phyloP scores from a whole-genome alignment of 2,888 invertebrate species.

The Siphonodentalium dalli region DNA sequence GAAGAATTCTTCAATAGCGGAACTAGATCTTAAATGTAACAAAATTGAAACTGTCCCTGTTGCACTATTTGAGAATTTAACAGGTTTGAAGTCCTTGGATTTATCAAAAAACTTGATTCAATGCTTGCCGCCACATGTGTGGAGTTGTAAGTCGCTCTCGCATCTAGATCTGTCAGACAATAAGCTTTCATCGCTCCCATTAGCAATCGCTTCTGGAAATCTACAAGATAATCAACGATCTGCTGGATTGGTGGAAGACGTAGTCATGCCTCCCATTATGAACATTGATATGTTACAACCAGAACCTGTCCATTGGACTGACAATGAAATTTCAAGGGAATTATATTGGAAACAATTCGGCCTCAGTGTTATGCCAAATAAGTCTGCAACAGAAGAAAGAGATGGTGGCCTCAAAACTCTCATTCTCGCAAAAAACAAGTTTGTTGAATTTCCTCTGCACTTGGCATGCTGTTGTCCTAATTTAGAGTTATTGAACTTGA shows the following conservation, averaged over 20 bases:
- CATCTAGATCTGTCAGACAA: slow-evolving; percentile 32
- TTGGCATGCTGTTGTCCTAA: slow-evolving; percentile 89
- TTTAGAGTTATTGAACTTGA: slow-evolving; percentile 86
- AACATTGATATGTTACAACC: too few species aligned
- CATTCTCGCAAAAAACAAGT: slow-evolving; percentile 90
- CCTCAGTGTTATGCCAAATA: too few species aligned
- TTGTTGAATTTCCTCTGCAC: slow-evolving; percentile 84
- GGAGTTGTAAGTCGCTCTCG: slow-evolving; percentile 32
- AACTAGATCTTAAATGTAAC: slow-evolving; percentile 83
- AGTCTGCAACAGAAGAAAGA: too few species aligned
- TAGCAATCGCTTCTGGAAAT: too few species aligned
- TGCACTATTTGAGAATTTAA: slow-evolving; percentile 81
- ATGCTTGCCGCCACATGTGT: slow-evolving; percentile 70
- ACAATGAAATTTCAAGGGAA: too few species aligned
- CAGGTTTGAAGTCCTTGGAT: slow-evolving; percentile 82
- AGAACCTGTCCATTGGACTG: too few species aligned
- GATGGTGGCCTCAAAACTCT: slow-evolving; percentile 67
- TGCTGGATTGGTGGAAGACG: too few species aligned
- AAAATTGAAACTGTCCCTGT: slow-evolving; percentile 85
- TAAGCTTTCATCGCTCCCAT: slow-evolving; percentile 11
- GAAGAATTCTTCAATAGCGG: slow-evolving; percentile 70
- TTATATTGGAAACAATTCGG: too few species aligned
- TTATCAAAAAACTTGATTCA: slow-evolving; percentile 85
- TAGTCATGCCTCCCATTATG: too few species aligned
- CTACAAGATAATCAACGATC: too few species aligned